Conservation (phyloP, 2,888 invertebrate genomes). For the Thereva nobilitata region DNA sequence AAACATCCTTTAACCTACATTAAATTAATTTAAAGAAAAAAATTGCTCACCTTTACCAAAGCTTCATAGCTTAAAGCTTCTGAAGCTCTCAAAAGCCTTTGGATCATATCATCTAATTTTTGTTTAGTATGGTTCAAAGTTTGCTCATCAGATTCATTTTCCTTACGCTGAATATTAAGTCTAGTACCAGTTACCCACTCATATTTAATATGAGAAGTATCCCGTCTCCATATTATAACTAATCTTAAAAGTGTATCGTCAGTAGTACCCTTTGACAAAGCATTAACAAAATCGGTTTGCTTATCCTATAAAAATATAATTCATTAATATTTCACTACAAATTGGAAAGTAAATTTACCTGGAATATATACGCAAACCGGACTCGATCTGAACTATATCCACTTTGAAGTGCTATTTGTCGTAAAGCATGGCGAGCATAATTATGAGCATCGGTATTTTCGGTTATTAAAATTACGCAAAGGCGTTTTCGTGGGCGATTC, state of each 20-base stretch:
- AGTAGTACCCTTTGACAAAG: constrained; percentile 60
- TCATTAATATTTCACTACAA: neutral
- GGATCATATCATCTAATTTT: constrained; percentile 73
- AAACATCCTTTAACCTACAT: neutral
- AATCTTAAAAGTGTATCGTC: constrained; percentile 74
- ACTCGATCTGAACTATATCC: constrained; percentile 71
- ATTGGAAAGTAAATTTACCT: constrained; percentile 60
- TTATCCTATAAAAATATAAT: constrained; percentile 49
- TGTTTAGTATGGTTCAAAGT: constrained; percentile 72
- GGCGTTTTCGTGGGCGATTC: constrained; percentile 72
- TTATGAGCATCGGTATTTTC: constrained; percentile 61
- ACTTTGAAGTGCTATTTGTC: constrained; percentile 71
- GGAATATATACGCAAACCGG: constrained; percentile 86
- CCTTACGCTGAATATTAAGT: constrained; percentile 51
- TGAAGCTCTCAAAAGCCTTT: constrained; percentile 70
- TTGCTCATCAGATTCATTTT: constrained; percentile 57
- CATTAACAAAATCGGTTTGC: constrained; percentile 79
- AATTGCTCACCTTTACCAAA: constrained; percentile 67
- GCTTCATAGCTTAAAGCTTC: constrained; percentile 80
- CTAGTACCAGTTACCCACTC: constrained; percentile 72
- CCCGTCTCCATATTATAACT: constrained; percentile 88
- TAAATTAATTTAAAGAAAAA: neutral
- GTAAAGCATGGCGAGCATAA: constrained; percentile 66
- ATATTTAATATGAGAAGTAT: constrained; percentile 83
- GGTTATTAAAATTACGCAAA: constrained; percentile 81